These are phyloP conservation scores for Drosophila ercepeae DNA, from an alignment of 1,140 invertebrate species.

Conservation along the genomic window DNA sequence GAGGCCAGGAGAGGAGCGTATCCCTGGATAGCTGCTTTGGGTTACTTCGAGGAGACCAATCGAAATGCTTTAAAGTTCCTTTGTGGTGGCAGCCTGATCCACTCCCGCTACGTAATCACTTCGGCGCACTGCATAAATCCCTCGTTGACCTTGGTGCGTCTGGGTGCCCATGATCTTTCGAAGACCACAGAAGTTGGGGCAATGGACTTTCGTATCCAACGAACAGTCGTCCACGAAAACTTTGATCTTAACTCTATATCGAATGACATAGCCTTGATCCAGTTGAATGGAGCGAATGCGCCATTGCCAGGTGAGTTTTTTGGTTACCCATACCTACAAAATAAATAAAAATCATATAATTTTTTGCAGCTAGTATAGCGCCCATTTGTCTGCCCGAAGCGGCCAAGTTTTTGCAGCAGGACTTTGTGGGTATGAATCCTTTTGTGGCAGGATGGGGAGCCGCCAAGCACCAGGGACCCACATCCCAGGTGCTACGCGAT, in stretches of 20 bases:
- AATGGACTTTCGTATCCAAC: constrained; percentile 86
- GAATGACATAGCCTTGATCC: constrained; percentile 91
- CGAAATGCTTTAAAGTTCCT: constrained; percentile 85
- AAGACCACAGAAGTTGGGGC: constrained; percentile 86
- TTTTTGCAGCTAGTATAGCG: constrained; percentile 85
- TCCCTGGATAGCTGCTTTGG: constrained; percentile 90
- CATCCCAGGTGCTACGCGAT: constrained; percentile 87
- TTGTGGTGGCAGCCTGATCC: constrained; percentile 93
- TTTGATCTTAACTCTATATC: constrained; percentile 87
- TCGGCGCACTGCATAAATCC: constrained; percentile 91
- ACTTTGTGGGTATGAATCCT: constrained; percentile 84
- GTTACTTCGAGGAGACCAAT: constrained; percentile 85
- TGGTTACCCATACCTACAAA: not conserved
- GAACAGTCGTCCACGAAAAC: constrained; percentile 87
- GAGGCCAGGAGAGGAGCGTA: constrained; percentile 85
- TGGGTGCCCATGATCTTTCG: constrained; percentile 90
- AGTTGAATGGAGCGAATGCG: constrained; percentile 82
- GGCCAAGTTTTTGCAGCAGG: constrained; percentile 82
- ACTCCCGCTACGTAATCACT: constrained; percentile 89
- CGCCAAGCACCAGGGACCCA: constrained; percentile 85
- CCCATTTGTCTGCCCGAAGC: constrained; percentile 89
- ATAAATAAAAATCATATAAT: not conserved
- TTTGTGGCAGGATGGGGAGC: constrained; percentile 85
- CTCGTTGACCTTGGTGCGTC: constrained; percentile 51
- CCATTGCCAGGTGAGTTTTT: constrained; percentile 9